These are phyloP conservation scores for Drosophila azteca DNA, from an alignment of 1,140 invertebrate genomes.

Conservation along the genomic window DNA sequence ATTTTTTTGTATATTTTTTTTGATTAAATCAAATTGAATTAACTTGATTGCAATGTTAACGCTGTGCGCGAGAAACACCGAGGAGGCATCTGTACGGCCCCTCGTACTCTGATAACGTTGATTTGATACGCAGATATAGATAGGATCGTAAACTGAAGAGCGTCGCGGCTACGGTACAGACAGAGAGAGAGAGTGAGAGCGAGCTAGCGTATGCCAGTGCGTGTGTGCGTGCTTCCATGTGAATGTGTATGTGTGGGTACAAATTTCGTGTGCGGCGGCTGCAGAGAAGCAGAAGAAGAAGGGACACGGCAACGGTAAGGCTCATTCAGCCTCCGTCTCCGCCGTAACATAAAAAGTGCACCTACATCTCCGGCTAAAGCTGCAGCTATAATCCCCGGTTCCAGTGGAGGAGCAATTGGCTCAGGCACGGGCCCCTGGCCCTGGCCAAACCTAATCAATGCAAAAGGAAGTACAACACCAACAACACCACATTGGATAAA, in stretches of 20 bases:
- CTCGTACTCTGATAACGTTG: conserved; percentile 48
- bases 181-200: neutral
- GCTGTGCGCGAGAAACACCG: conserved; percentile 20
- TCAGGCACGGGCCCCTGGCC: conserved; percentile 10
- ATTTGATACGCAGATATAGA: neutral
- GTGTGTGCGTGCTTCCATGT: conserved; percentile 12
- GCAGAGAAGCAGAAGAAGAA: conserved; percentile 25
- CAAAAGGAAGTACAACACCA: conserved; percentile 36
- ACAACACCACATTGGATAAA: conserved; percentile 37
- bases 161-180: neutral
- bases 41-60: conserved; percentile 56
- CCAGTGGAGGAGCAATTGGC: too few species aligned
- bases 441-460: conserved; percentile 16
- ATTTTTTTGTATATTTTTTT: conserved; percentile 46
- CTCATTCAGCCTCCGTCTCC: conserved; percentile 23
- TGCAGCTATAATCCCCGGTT: conserved; percentile 3
- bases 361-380: conserved; percentile 18
- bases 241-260: conserved; percentile 43
- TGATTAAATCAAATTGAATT: conserved; percentile 61
- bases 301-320: conserved; percentile 33
- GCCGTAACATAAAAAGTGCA: too few species aligned
- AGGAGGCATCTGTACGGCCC: conserved; percentile 22
- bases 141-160: conserved; percentile 4
- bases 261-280: conserved; percentile 31
- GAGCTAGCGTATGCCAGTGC: conserved; percentile 4